Percentiles rank a stretch among this genome's conserved stretches.
phyloP scores from a whole-genome alignment of 2,113 vertebrate genomes.

The Zapus hudsonius region DNA sequence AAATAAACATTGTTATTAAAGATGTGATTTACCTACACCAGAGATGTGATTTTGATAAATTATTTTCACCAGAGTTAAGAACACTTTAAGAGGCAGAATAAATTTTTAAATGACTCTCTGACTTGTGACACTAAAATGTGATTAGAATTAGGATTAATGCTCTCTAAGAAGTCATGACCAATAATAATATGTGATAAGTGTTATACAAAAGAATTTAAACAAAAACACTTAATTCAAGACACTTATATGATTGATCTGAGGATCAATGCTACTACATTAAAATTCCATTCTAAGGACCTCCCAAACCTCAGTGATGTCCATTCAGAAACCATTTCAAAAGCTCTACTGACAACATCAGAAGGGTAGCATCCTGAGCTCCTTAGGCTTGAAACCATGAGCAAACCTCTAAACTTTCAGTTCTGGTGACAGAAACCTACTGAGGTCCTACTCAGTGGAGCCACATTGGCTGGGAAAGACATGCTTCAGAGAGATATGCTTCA shows the following conservation, averaged over 20 bases:
- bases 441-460: neutral
- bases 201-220: neutral
- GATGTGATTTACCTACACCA: neutral
- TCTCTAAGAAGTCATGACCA: neutral
- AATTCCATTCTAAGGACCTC: neutral
- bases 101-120: neutral
- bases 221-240: neutral
- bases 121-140: neutral
- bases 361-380: neutral
- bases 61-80: neutral
- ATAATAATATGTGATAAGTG: neutral
- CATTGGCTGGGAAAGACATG: neutral
- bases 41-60: neutral
- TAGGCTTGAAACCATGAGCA: neutral
- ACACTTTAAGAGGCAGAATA: neutral
- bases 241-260: neutral
- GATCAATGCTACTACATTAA: neutral
- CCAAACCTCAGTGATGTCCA: rapidly evolving
- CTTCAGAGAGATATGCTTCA: neutral
- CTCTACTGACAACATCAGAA: neutral
- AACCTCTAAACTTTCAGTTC: neutral
- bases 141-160: neutral
- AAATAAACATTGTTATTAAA: neutral
- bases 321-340: neutral
- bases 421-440: neutral